Evolutionary conservation across 1,140 invertebrate species (phyloP).

Genomic region (Ptiloglossa arizonensis): DNA sequence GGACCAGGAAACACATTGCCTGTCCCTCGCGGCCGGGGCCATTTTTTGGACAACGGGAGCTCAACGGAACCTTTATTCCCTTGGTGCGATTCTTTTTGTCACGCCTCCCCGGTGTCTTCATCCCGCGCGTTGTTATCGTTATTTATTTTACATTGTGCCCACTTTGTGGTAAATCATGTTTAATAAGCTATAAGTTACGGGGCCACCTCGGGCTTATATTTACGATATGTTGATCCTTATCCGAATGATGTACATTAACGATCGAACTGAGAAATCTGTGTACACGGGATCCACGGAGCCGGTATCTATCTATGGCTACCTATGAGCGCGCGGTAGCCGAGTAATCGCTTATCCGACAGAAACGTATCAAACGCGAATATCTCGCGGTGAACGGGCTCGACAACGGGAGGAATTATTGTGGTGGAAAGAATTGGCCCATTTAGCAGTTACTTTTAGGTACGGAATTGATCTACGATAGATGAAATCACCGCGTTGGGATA

Average conservation of each 20-base stretch:
- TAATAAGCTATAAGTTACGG: slow-evolving; percentile 46
- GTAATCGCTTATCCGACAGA: slow-evolving; percentile 42
- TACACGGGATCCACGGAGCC: slow-evolving; percentile 12
- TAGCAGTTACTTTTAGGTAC: too few species aligned
- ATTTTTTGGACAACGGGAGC: neutral
- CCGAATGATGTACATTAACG: slow-evolving; percentile 51
- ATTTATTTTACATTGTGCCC: slow-evolving; percentile 27
- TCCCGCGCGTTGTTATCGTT: neutral
- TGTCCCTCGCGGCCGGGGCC: too few species aligned
- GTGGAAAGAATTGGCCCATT: neutral
- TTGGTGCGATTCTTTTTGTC: neutral
- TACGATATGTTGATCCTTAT: slow-evolving; percentile 45
- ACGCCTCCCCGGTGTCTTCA: neutral
- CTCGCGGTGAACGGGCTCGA: neutral
- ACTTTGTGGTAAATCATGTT: slow-evolving; percentile 37
- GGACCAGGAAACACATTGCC: slow-evolving; percentile 40
- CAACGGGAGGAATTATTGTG: neutral
- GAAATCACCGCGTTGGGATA: too few species aligned
- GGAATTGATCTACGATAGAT: too few species aligned
- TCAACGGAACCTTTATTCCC: neutral
- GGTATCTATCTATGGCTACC: slow-evolving; percentile 15
- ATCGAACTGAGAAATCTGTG: slow-evolving; percentile 44
- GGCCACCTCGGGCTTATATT: slow-evolving; percentile 16
- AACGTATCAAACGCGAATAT: slow-evolving; percentile 40
- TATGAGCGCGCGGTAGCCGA: slow-evolving; percentile 23